Conservation (phyloP, 1,140 invertebrate genomes). For the Habropoda laboriosa region DNA sequence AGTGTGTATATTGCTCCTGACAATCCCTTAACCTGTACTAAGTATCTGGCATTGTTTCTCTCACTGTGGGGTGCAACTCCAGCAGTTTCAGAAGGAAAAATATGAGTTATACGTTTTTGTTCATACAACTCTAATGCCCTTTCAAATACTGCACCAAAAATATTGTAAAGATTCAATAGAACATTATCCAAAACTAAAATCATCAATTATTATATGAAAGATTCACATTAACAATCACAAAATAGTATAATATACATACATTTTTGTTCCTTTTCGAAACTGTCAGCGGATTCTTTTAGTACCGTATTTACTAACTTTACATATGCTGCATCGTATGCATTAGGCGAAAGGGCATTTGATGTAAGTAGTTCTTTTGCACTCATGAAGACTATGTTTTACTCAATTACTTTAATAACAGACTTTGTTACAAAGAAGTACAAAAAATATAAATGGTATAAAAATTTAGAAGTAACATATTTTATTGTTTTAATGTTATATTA, state of each 20-base stretch:
- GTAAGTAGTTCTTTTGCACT: slow-evolving; percentile 16
- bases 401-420: background rate
- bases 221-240: background rate
- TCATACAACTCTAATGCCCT: slow-evolving; percentile 84
- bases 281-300: slow-evolving; percentile 62
- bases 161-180: slow-evolving; percentile 81
- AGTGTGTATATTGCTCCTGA: slow-evolving; percentile 83
- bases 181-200: slow-evolving; percentile 81
- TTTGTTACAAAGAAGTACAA: background rate
- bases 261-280: slow-evolving; percentile 69
- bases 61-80: slow-evolving; percentile 71
- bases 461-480: background rate
- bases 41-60: slow-evolving; percentile 58
- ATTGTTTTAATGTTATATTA: background rate
- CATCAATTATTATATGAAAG: background rate
- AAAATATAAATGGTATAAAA: slow-evolving; percentile 1
- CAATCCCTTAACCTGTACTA: slow-evolving; percentile 84
- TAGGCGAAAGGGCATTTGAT: background rate
- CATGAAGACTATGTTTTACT: slow-evolving; percentile 22
- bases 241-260: slow-evolving; percentile 55
- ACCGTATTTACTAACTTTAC: slow-evolving; percentile 42
- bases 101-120: slow-evolving; percentile 78
- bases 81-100: slow-evolving; percentile 73
- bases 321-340: slow-evolving; percentile 45
- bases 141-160: slow-evolving; percentile 83